These are phyloP conservation scores for Meriones psammophilus DNA, from an alignment of 2,797 vertebrate genomes.

Conservation along the genomic window DNA sequence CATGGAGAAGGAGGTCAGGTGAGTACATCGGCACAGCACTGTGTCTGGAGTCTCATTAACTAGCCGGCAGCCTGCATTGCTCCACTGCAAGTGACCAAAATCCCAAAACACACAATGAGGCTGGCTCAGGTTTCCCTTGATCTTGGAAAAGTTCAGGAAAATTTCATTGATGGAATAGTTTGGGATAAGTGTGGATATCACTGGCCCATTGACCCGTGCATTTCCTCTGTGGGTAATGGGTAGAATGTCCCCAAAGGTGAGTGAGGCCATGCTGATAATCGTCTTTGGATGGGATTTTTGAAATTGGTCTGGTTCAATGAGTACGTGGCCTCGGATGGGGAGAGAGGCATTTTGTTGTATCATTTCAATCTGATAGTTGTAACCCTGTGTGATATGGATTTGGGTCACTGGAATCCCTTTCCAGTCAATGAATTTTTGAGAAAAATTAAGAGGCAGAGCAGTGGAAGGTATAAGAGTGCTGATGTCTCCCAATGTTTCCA, in stretches of 20 bases:
- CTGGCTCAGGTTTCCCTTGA: constrained; percentile 65
- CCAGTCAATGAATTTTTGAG: constrained; percentile 74
- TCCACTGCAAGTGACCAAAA: constrained; percentile 72
- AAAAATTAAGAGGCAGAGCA: constrained; percentile 70
- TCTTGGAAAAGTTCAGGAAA: constrained; percentile 78
- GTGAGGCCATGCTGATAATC: constrained; percentile 75
- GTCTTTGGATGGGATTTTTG: constrained; percentile 6
- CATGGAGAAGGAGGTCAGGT: constrained; percentile 85
- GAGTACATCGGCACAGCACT: constrained; percentile 76
- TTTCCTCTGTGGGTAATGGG: constrained; percentile 27
- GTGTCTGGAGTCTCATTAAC: constrained; percentile 63
- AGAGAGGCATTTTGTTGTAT: not conserved
- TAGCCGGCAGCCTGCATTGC: constrained; percentile 56
- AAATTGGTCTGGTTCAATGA: constrained; percentile 76
- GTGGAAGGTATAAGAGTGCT: constrained; percentile 67
- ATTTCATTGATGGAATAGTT: constrained; percentile 70
- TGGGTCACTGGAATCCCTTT: constrained; percentile 53
- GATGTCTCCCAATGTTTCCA: constrained; percentile 77
- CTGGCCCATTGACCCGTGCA: constrained; percentile 79
- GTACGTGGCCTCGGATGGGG: constrained; percentile 55
- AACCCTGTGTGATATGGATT: constrained; percentile 30
- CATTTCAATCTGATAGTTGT: constrained; percentile 67
- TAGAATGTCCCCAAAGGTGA: constrained; percentile 78
- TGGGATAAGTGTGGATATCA: constrained; percentile 67
- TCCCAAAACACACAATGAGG: constrained; percentile 82